Evolutionary conservation across 2,888 invertebrate genomes (phyloP), one percentile per base, ranked within the genome.

Genomic region (Heliconius erato): DNA sequence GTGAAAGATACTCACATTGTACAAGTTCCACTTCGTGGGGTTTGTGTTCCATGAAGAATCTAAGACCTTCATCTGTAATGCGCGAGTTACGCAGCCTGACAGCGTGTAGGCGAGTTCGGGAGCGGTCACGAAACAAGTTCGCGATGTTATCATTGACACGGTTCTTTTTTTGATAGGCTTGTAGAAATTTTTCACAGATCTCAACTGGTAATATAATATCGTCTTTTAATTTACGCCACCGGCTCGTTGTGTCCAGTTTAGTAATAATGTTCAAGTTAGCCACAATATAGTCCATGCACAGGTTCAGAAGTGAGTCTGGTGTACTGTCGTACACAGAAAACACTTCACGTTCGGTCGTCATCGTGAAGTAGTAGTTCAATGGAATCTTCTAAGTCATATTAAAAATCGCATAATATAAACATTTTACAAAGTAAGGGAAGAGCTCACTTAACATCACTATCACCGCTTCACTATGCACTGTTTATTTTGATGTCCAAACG

Each of bases 21-120:
- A 97, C 96, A 85, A 99, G 95, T 86, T 98, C 98, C 76, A 99
- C 93, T 85, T 98, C 97, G 23, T 96, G 94, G 67, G 98, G 96
- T 85, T 97, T 97, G 92, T 99, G 99, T 78, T 96, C 96, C 91
- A 98, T 94, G 26, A 99, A 93, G 79, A 97, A 97, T 86, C 96
- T 96, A 77, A 99, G 93, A 82, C 98, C 97, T 84, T 96, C 94
- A 90, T 98, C 97, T 16, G 97, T 97, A 72, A 99, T 96, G 67
- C 96, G 96, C 40, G 98, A 97, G 89, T 98, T 97, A 79, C 97
- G 96, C 86, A 99, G 94, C 89, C 96, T 97, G 19, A 98, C 97
- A 82, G 96, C 95, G 88, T 97, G 97, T 74, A 98, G 93, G 81
- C 97, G 96, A 19, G 98, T 98, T 79, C 97, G 96, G 6, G 98